A percentile compares a stretch with the other conserved stretches of the same genome.
Evolutionary conservation across 2,888 invertebrate species (phyloP).

Genomic region (Galeruca laticollis): DNA sequence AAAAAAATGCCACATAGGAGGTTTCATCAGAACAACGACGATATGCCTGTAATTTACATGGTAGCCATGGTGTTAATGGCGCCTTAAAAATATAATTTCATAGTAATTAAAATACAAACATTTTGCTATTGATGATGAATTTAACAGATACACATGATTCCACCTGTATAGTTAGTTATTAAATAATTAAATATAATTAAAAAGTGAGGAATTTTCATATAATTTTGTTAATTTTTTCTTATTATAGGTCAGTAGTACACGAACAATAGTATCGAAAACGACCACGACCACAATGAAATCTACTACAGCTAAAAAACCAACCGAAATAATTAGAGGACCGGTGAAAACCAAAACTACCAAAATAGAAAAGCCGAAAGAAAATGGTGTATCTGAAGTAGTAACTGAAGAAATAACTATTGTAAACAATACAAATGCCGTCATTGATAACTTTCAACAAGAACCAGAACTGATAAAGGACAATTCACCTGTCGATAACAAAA

Average conservation of each 20-base stretch:
- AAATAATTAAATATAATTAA: neutral
- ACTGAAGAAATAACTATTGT: conserved; percentile 54
- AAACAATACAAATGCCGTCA: conserved; percentile 42
- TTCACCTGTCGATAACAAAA: conserved; percentile 63
- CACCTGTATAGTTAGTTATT: no score
- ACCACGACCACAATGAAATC: conserved; percentile 59
- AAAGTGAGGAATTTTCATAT: neutral
- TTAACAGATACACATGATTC: no score
- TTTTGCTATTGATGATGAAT: no score
- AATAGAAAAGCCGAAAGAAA: conserved; percentile 59
- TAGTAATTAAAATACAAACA: no score
- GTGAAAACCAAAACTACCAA: conserved; percentile 56
- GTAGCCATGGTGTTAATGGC: no score
- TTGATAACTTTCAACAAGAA: conserved; percentile 45
- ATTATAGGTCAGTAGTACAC: conserved; percentile 43
- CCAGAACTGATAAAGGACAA: conserved; percentile 62
- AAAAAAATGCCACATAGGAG: no score
- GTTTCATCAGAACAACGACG: no score
- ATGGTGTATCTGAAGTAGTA: conserved; percentile 55
- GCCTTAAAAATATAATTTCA: no score
- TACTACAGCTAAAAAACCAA: conserved; percentile 56
- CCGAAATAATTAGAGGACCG: conserved; percentile 49
- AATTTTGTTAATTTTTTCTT: neutral
- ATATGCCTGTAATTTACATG: no score
- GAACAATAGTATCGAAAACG: conserved; percentile 56